Base-by-base conservation (phyloP, 2,797 vertebrate genomes). In the Gobionotothen gibberifrons region DNA sequence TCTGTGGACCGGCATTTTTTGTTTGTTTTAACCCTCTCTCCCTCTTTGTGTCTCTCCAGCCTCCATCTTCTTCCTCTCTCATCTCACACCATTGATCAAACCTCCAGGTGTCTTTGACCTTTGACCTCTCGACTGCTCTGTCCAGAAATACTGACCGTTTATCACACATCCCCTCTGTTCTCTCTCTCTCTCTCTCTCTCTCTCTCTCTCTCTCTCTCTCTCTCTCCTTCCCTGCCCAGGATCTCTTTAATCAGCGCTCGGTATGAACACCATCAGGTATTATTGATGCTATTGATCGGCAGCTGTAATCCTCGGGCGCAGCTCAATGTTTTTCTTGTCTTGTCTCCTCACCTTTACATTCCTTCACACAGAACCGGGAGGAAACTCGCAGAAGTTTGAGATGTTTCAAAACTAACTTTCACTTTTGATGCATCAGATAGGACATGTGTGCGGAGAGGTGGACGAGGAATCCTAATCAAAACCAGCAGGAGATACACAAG, bases 241-340 rank as follows among this genome's bases (percentile, higher is more conserved):
- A 26, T 17, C 59, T 62, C 12, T 69, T 46, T 49, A 42, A 74
- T 69, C 54, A 51, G 44, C 19, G 43, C 8, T 74, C 62, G 32
- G 49, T 69, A 21, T 52, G 67, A 78, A 68, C 82, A 57, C 53
- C 57, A 19, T 66, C 55, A 71, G 21, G 9, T 79, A 71, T 75
- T 79, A 71, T 75, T 17, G 67, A 69, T 40, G 19, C 2, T 62
- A 75, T 84, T 51, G 75, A 85, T 63, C 69, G 42, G 29, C 29
- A 44, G 16, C 64, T 69, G 49, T 67, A 67, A 72, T 60, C 53
- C 68, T 32, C 60, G 65, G 54, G n/a, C 29, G 10, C 36, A 26
- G 48, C 43, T 62, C 56, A 22, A 40, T 12, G 42, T 48, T 52
- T 61, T 56, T 17, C 40, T 26, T 13, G 29, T 42, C 60, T 48